Evolutionary conservation across 2,797 vertebrate genomes (phyloP).

Genomic region (Argyrosomus regius): DNA sequence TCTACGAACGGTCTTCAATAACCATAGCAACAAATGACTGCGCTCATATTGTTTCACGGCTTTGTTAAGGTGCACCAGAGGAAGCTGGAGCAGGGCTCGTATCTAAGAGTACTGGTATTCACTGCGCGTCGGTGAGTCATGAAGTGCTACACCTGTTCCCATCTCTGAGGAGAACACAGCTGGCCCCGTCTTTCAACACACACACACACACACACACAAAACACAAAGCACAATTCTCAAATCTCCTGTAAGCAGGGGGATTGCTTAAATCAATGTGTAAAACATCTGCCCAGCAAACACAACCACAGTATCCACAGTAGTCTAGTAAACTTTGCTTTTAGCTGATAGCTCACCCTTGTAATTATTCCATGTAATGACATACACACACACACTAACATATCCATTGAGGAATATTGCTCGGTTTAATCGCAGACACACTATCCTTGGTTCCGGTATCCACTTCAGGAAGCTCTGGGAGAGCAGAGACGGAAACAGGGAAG

Average conservation of each 20-base stretch:
- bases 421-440: conserved; percentile 50
- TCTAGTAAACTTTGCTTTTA: conserved; percentile 52
- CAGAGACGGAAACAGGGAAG: conserved; percentile 47
- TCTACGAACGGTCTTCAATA: conserved; percentile 62
- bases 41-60: conserved; percentile 55
- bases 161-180: conserved; percentile 72
- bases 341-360: conserved; percentile 40
- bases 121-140: conserved; percentile 62
- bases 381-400: conserved; percentile 33
- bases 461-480: conserved; percentile 56
- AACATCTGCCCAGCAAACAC: conserved; percentile 67
- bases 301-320: conserved; percentile 26
- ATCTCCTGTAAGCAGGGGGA: conserved; percentile 38
- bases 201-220: conserved; percentile 24
- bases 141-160: conserved; percentile 73
- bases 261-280: conserved; percentile 38
- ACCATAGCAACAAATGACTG: conserved; percentile 77
- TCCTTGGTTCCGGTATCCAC: conserved; percentile 49
- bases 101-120: conserved; percentile 65
- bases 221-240: conserved; percentile 61
- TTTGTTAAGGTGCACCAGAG: conserved; percentile 73
- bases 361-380: conserved; percentile 47
- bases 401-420: conserved; percentile 35
- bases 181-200: conserved; percentile 64
- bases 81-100: conserved; percentile 48